Conservation (phyloP, 2,113 vertebrate species). For the Speoplatyrhinus poulsoni region DNA sequence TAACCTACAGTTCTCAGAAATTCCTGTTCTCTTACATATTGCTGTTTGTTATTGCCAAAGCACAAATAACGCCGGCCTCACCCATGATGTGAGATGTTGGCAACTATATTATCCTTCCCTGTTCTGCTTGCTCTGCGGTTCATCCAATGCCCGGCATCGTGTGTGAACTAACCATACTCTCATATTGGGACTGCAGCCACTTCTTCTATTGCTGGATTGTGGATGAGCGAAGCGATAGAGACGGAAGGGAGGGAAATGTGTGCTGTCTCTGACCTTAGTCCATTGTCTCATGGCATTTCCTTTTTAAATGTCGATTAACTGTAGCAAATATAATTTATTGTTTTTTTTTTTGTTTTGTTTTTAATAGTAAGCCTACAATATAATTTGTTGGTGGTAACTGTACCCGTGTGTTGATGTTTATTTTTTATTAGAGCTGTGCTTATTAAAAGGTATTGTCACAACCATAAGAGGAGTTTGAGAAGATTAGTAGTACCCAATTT, state of each 20-base stretch:
- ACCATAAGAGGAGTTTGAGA: not conserved
- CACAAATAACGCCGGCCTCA: not conserved
- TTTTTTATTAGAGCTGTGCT: not conserved
- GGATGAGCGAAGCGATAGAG: not conserved
- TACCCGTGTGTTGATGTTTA: not conserved
- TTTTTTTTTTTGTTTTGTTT: not conserved
- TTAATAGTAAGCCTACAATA: no score
- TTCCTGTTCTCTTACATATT: not conserved
- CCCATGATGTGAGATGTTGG: not conserved
- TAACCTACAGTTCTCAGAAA: not conserved
- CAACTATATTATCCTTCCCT: not conserved
- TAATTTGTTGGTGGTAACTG: not conserved
- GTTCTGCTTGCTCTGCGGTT: not conserved
- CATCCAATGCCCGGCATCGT: not conserved
- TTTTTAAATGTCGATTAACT: constrained; percentile 4
- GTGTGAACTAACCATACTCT: not conserved
- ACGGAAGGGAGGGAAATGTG: constrained; percentile 3
- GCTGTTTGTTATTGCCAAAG: not conserved
- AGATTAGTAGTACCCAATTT: not conserved
- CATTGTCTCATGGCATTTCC: constrained; percentile 30
- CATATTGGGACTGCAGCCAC: not conserved
- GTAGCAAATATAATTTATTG: constrained; percentile 1
- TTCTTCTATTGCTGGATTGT: not conserved
- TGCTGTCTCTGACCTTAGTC: constrained; percentile 29
- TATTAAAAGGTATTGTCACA: not conserved